Conservation (phyloP, 2,888 invertebrate species). For the Acronicta aceris region DNA sequence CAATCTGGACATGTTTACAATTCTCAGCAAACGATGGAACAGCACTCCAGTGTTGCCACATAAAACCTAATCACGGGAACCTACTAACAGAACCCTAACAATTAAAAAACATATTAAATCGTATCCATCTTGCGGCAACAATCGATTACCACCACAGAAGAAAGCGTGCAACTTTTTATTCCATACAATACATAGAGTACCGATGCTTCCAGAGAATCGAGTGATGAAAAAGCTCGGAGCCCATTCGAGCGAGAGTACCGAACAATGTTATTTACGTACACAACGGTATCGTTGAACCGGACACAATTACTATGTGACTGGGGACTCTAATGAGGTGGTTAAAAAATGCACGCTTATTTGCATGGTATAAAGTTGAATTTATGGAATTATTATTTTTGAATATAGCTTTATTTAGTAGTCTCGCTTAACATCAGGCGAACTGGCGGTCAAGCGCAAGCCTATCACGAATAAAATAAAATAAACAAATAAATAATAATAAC, state of each 20-base stretch:
- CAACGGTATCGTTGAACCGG: slow-evolving; percentile 64
- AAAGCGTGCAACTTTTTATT: slow-evolving; percentile 49
- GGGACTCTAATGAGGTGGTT: slow-evolving; percentile 52
- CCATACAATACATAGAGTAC: slow-evolving; percentile 35
- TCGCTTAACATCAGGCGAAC: too few species aligned
- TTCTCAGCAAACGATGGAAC: neutral
- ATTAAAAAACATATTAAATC: slow-evolving; percentile 24
- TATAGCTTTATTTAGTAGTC: too few species aligned
- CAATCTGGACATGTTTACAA: slow-evolving; percentile 15
- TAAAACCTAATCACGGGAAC: slow-evolving; percentile 28
- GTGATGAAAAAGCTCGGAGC: slow-evolving; percentile 22
- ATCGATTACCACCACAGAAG: slow-evolving; percentile 50
- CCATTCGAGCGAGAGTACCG: slow-evolving; percentile 28
- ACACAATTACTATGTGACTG: slow-evolving; percentile 62
- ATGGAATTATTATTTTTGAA: slow-evolving; percentile 19
- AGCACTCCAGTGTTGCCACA: neutral
- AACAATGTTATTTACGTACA: slow-evolving; percentile 56
- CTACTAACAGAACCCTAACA: slow-evolving; percentile 23
- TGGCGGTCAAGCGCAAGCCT: too few species aligned
- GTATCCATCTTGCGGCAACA: slow-evolving; percentile 43
- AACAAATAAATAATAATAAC: too few species aligned
- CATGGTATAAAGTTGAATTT: slow-evolving; percentile 34
- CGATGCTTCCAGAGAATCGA: slow-evolving; percentile 33
- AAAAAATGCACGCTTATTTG: slow-evolving; percentile 43
- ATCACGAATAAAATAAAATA: too few species aligned